These are phyloP conservation scores for Phymastichus coffea DNA, from an alignment of 1,140 invertebrate genomes.

Conservation along the genomic window DNA sequence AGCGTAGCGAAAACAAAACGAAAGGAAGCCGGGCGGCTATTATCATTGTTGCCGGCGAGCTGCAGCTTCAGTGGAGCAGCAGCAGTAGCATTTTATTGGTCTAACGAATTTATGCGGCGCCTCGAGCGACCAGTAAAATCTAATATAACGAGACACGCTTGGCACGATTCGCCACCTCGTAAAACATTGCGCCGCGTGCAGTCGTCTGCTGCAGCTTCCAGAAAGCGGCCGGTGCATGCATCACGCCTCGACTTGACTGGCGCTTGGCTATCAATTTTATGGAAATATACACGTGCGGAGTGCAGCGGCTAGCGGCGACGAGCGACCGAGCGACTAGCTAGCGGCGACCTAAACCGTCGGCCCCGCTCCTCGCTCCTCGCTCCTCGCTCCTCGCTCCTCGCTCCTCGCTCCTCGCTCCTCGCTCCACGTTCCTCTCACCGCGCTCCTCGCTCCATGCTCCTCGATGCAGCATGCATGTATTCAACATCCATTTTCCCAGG, in stretches of 20 bases:
- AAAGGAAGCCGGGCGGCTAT: neutral
- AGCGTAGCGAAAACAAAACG: neutral
- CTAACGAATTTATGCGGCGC: conserved; percentile 51
- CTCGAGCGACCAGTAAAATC: conserved; percentile 46
- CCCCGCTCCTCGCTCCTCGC: no score
- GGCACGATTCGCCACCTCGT: conserved; percentile 49
- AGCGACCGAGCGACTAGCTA: neutral
- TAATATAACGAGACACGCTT: conserved; percentile 54
- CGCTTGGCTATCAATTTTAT: conserved; percentile 36
- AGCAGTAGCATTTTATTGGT: conserved; percentile 51
- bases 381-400: no score
- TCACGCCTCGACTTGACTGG: conserved; percentile 30
- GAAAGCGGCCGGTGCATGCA: conserved; percentile 33
- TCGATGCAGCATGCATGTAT: conserved; percentile 22
- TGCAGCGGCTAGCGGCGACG: neutral
- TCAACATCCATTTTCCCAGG: conserved; percentile 10
- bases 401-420: no score
- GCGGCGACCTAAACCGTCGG: neutral
- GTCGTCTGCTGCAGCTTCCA: conserved; percentile 29
- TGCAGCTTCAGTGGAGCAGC: no score
- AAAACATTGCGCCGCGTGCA: conserved; percentile 49
- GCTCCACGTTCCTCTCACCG: neutral
- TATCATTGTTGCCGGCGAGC: no score
- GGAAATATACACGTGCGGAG: conserved; percentile 27
- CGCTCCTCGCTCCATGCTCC: no score